A percentile compares a stretch with the other conserved stretches of the same genome.
These are phyloP conservation scores for Sminthurides bifidus DNA, from an alignment of 1,140 invertebrate species.

Conservation along the genomic window DNA sequence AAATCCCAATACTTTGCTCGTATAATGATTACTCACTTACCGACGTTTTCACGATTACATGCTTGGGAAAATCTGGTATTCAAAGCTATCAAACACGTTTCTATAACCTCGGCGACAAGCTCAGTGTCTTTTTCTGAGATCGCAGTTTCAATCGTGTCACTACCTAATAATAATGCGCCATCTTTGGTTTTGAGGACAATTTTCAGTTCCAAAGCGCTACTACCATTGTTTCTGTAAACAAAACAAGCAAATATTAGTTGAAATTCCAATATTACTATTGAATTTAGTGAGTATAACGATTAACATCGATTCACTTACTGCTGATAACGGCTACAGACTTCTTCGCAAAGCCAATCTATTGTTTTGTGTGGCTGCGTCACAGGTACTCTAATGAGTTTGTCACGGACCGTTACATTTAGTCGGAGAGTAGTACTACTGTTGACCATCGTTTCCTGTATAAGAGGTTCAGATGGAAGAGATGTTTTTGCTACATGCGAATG, in stretches of 20 bases:
- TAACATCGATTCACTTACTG: constrained; percentile 8
- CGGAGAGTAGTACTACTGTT: too few species aligned
- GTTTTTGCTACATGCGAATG: too few species aligned
- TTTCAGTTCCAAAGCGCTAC: constrained; percentile 16
- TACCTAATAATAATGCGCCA: constrained; percentile 18
- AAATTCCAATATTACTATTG: not conserved
- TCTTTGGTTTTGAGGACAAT: constrained; percentile 19
- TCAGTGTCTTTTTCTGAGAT: constrained; percentile 16
- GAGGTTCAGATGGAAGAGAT: too few species aligned
- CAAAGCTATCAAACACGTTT: constrained; percentile 11
- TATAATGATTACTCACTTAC: not conserved
- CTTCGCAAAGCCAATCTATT: constrained; percentile 26
- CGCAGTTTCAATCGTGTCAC: constrained; percentile 18
- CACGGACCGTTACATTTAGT: constrained; percentile 7
- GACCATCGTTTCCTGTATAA: too few species aligned
- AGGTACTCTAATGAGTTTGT: constrained; percentile 19
- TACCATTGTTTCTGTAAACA: not conserved
- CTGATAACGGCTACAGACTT: constrained; percentile 15
- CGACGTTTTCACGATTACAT: constrained; percentile 10
- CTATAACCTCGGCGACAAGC: constrained; percentile 13
- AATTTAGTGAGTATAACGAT: not conserved
- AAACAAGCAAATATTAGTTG: not conserved
- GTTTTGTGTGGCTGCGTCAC: constrained; percentile 10
- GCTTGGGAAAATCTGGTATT: constrained; percentile 10
- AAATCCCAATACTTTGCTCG: not conserved